phyloP scores from a whole-genome alignment of 2,888 invertebrate species.

The Minunthozetes semirufus region DNA sequence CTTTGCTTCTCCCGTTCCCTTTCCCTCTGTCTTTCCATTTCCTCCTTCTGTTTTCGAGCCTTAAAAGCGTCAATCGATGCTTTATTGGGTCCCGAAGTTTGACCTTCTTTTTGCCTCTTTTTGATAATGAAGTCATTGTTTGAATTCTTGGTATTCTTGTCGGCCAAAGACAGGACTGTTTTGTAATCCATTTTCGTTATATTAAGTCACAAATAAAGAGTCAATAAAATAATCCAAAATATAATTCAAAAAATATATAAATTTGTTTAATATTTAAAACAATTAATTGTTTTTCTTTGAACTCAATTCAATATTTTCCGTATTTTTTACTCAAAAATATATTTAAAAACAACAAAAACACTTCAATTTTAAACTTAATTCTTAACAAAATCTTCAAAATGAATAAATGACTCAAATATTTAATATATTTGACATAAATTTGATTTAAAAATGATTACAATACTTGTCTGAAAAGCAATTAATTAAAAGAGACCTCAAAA shows the following conservation, averaged over 20 bases:
- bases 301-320: neutral
- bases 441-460: too few species aligned
- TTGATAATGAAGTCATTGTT: neutral
- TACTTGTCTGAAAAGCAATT: too few species aligned
- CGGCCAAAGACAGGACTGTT: conserved; percentile 21
- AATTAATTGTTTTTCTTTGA: neutral
- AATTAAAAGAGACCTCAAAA: too few species aligned
- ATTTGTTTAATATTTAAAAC: neutral
- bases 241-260: neutral
- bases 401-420: too few species aligned
- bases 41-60: conserved; percentile 26
- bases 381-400: too few species aligned
- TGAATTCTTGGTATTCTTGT: neutral
- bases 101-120: neutral
- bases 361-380: too few species aligned
- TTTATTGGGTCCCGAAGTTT: conserved; percentile 18
- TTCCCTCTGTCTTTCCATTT: conserved; percentile 32
- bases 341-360: too few species aligned
- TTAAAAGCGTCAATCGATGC: conserved; percentile 30
- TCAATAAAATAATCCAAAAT: neutral
- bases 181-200: conserved; percentile 19
- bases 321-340: neutral
- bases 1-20: conserved; percentile 37
- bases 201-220: neutral
- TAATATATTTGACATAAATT: too few species aligned